Evolutionary conservation across 2,888 invertebrate genomes (phyloP), one percentile per base, ranked within the genome.

Genomic region (Epicampocera succincta): DNA sequence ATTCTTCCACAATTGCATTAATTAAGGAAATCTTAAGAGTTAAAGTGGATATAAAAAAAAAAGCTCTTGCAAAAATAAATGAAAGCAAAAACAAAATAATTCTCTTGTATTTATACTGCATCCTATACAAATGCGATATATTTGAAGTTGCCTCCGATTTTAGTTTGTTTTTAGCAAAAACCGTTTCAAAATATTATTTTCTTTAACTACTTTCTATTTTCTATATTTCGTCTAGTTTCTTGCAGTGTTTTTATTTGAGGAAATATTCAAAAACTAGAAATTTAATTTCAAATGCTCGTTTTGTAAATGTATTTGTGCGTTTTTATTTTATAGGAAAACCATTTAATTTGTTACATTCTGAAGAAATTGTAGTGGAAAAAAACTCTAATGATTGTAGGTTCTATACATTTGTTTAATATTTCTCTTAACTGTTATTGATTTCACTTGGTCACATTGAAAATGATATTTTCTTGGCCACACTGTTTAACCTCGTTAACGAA

Each of bases 271-370:
- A 52, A 68, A 58, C n/a, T 40, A 60, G 42, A 50, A 75, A 12
- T 21, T 19, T 21, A 29, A 33, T 33, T 33, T 6, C 1, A 33
- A 9, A 8, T 33, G 8, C 33, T 33, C 33, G 5, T 9, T 3
- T 4, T 29, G 8, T 54, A 46, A 25, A 46, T 40, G n/a, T 76
- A 72, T 15, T 81, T 81, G 80, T 81, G 80, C 80, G 80, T 81
- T 76, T 33, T 46, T 66, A 66, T 66, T 65, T 61, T 40, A 48
- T 72, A 80, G 76, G 48, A 66, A 60, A 83, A 77, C 74, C 79
- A 29, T 78, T 75, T 69, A 19, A 58, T 83, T 74, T 40, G 1
- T 29, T 44, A 29, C 12, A 19, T 38, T 58, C 3, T 61, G 8
- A 42, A 71, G 44, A 25, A 52, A 29, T 40, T 58, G 13, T n/a